Base-by-base conservation (phyloP, 2,888 invertebrate genomes). In the Muschampia plurimacula region DNA sequence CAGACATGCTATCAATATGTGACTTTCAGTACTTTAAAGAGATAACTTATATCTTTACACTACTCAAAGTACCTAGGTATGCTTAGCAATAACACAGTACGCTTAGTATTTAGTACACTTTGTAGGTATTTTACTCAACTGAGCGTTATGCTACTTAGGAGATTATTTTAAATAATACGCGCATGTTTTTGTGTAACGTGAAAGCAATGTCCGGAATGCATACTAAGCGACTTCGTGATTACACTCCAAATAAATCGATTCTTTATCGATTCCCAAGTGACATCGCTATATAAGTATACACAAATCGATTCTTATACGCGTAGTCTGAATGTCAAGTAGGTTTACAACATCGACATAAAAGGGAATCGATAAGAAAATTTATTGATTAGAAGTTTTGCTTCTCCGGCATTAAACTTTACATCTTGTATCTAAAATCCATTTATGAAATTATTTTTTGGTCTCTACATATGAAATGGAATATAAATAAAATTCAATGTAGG, bases 181-280 rank as follows among this genome's bases (percentile, higher is more conserved):
- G 65, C 57, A 66, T 71, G 66, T 71, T 71, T 70, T 71, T 70
- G 75, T 75, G 74, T 72, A 77, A 67, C 71, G 80, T 77, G 83
- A 83, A 83, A 83, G 83, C 75, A 67, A 66, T 62, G 67, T 69
- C 52, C 74, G 77, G 67, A 72, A 66, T 69, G 81, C 80, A 83
- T 82, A 77, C 79, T 60, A 81, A 82, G 74, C 69, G 73, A 75
- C 59, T 78, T 77, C 81, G 83, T 82, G 81, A 81, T 82, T 77
- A 74, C 75, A 82, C 73, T 81, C 75, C 74, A 81, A 83, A 79
- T 79, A 76, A 77, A 78, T 83, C 82, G 80, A 86, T 81, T 79
- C 79, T 80, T 83, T 79, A 87, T 84, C 77, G 80, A 82, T 83
- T 81, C 81, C 80, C 79, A 79, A 79, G 76, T 76, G 78, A 78